phyloP scores from a whole-genome alignment of 1,140 invertebrate genomes.

The Theocolax elegans region DNA sequence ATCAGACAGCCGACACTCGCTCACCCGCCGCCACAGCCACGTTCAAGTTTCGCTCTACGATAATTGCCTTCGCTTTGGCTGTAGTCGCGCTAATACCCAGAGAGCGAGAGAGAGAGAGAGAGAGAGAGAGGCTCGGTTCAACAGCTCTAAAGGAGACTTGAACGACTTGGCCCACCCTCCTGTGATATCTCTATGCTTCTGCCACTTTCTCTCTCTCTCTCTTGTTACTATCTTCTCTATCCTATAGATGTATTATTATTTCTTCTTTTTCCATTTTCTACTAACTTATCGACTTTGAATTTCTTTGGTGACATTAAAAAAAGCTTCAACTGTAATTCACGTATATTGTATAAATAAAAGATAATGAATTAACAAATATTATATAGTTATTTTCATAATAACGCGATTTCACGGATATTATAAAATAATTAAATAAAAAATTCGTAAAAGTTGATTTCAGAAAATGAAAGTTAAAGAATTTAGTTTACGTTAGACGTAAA shows the following conservation, averaged over 20 bases:
- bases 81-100: constrained; percentile 40
- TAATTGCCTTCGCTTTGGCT: constrained; percentile 62
- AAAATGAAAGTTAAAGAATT: too few relatives aligned
- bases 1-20: constrained; percentile 48
- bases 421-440: too few relatives aligned
- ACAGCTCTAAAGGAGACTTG: background rate
- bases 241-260: background rate
- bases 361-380: too few relatives aligned
- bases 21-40: constrained; percentile 44
- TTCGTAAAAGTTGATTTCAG: too few relatives aligned
- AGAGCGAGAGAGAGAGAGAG: constrained; percentile 7
- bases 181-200: too few relatives aligned
- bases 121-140: constrained; percentile 2
- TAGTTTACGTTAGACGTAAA: too few relatives aligned
- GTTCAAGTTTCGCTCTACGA: constrained; percentile 63
- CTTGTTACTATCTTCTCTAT: background rate
- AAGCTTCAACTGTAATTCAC: too few relatives aligned
- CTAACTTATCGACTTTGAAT: background rate
- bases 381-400: too few relatives aligned
- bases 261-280: background rate
- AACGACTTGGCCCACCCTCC: background rate
- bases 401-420: too few relatives aligned
- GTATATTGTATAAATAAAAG: too few relatives aligned
- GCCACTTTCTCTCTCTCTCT: background rate
- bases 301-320: background rate